These are phyloP conservation scores for Bombus turneri DNA, from an alignment of 1,140 invertebrate species.

Conservation along the genomic window DNA sequence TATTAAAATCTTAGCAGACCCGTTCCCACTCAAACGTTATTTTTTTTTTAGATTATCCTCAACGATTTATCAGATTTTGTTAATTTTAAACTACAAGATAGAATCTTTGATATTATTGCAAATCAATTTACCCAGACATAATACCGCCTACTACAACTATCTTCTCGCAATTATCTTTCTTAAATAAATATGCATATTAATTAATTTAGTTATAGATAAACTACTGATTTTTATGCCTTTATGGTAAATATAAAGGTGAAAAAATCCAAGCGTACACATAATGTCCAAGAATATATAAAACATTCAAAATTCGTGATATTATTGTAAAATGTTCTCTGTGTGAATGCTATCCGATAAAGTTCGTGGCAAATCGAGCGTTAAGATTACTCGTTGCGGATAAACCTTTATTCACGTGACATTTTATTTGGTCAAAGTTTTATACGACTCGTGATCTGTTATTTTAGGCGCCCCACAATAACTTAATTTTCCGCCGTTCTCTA, in stretches of 20 bases:
- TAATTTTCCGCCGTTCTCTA: background rate
- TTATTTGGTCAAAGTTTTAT: background rate
- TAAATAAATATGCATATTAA: background rate
- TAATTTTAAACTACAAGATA: too few relatives aligned
- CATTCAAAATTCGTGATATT: background rate
- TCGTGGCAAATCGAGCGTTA: background rate
- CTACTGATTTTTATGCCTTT: too few relatives aligned
- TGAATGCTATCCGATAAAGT: background rate
- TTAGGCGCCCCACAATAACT: background rate
- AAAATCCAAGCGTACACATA: too few relatives aligned
- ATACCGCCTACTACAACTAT: too few relatives aligned
- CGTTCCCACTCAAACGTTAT: too few relatives aligned
- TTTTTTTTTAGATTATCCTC: background rate
- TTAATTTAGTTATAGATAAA: background rate
- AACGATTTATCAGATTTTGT: too few relatives aligned
- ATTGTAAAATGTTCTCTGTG: background rate
- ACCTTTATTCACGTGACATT: background rate
- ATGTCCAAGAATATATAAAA: too few relatives aligned
- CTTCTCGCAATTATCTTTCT: background rate
- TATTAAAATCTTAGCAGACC: background rate
- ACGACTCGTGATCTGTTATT: background rate
- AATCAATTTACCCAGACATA: too few relatives aligned
- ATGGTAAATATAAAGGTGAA: too few relatives aligned
- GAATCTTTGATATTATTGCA: background rate
- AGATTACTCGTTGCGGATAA: background rate